Evolutionary conservation across 1,140 invertebrate species (phyloP).

Genomic region (Melitaea cinxia): DNA sequence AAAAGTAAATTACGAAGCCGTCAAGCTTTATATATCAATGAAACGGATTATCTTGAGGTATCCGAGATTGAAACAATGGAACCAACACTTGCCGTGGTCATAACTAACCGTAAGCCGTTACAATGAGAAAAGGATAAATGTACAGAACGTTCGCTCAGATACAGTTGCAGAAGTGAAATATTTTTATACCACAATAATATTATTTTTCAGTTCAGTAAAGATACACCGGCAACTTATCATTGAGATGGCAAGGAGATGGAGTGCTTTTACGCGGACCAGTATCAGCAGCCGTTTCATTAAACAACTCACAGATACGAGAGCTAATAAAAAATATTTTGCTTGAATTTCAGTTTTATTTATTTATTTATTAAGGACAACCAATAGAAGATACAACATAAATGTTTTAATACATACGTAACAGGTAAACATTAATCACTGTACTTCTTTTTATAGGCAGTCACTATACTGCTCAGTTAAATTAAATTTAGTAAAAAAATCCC

Average conservation of each 20-base stretch:
- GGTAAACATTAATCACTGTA: too few relatives aligned
- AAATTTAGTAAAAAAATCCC: too few relatives aligned
- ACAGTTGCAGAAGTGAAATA: slow-evolving; percentile 4
- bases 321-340: too few relatives aligned
- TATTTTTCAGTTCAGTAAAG: neutral
- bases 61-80: slow-evolving; percentile 39
- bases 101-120: slow-evolving; percentile 36
- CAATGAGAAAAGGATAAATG: slow-evolving; percentile 32
- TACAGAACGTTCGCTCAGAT: neutral
- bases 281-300: neutral
- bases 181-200: neutral
- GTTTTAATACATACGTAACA: too few relatives aligned
- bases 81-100: slow-evolving; percentile 31
- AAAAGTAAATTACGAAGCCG: slow-evolving; percentile 30
- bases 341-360: too few relatives aligned
- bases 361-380: too few relatives aligned
- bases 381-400: too few relatives aligned
- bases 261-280: neutral
- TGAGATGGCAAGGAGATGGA: neutral
- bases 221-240: neutral
- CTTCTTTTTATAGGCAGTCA: too few relatives aligned
- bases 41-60: slow-evolving; percentile 37
- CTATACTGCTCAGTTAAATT: too few relatives aligned
- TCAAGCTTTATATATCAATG: slow-evolving; percentile 40
- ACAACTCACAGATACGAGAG: neutral